These are phyloP conservation scores for Aleiodes sp. DNA, from an alignment of 1,140 invertebrate genomes.

Conservation along the genomic window DNA sequence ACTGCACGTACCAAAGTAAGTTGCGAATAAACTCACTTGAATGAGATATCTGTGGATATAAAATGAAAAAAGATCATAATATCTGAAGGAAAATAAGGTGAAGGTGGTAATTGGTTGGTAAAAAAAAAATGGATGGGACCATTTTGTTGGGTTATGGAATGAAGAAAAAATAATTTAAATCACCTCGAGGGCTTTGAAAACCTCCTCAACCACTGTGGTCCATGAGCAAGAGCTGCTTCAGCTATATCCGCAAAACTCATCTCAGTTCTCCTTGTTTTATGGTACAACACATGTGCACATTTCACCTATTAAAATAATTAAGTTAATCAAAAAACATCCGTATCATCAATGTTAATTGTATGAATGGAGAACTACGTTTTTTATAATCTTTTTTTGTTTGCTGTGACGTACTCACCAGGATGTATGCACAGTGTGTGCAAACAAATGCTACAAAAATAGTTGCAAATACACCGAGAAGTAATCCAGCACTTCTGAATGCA, in stretches of 20 bases:
- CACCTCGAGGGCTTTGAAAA: conserved; percentile 74
- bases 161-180: conserved; percentile 26
- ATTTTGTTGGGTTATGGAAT: no score
- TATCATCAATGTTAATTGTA: not conserved
- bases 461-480: conserved; percentile 78
- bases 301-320: conserved; percentile 70
- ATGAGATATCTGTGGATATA: conserved; percentile 57
- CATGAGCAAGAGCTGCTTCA: conserved; percentile 76
- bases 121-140: no score
- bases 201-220: conserved; percentile 72
- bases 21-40: conserved; percentile 71
- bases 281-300: conserved; percentile 82
- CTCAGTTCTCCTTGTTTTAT: conserved; percentile 71
- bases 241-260: conserved; percentile 84
- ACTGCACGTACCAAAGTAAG: conserved; percentile 85
- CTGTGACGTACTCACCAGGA: conserved; percentile 74
- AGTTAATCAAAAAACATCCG: not conserved
- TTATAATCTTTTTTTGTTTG: not conserved
- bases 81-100: no score
- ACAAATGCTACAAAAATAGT: conserved; percentile 83
- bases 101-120: no score
- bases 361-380: not conserved
- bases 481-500: conserved; percentile 83
- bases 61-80: conserved; percentile 23
- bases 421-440: conserved; percentile 88